A percentile compares a stretch with the other conserved stretches of the same genome.
phyloP scores from a whole-genome alignment of 1,140 invertebrate species.

The Lamellibrachia luymesi region DNA sequence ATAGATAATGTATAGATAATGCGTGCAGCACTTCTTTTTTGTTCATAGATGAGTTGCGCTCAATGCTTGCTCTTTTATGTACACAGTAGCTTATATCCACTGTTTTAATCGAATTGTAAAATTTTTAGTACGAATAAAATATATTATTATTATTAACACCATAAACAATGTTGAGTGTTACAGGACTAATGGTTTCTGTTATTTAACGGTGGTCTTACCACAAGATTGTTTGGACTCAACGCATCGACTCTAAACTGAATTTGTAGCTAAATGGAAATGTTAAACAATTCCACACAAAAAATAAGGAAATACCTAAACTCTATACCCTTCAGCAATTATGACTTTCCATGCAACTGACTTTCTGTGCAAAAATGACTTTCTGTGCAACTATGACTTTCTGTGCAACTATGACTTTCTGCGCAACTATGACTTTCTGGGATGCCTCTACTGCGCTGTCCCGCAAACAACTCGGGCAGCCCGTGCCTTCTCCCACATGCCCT shows the following conservation, averaged over 20 bases:
- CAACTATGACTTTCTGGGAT: background rate
- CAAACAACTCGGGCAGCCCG: no score
- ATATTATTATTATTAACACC: background rate
- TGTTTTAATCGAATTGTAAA: no score
- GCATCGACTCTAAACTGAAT: background rate
- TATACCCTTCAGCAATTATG: background rate
- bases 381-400: background rate
- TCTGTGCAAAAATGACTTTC: background rate
- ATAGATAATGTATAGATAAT: no score
- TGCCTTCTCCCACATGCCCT: no score
- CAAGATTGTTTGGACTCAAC: background rate
- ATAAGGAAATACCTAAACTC: background rate
- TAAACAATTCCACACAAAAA: background rate
- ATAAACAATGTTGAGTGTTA: background rate
- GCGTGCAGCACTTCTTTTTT: no score
- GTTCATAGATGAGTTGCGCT: no score
- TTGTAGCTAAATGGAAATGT: background rate
- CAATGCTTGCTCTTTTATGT: no score
- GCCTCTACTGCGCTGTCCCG: background rate
- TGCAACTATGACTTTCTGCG: background rate
- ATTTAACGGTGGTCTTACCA: background rate
- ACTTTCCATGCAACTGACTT: background rate
- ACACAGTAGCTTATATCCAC: no score
- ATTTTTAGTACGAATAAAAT: no score
- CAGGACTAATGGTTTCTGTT: background rate